These are phyloP conservation scores for Chironomus riparius DNA, from an alignment of 2,888 invertebrate species.

Conservation along the genomic window DNA sequence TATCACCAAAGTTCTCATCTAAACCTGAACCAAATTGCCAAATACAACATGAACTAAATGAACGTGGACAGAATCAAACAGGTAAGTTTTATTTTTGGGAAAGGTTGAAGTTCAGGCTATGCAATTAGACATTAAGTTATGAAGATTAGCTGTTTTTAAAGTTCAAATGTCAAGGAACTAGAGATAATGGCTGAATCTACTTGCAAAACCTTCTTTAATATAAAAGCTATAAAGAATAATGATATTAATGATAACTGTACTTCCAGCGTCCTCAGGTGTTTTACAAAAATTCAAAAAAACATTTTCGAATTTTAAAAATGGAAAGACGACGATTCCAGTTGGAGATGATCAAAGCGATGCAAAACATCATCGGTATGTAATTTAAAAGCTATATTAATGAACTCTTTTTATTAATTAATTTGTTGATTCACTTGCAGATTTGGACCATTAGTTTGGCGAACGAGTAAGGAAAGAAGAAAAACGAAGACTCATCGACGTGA, in stretches of 20 bases:
- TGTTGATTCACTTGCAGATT: conserved; percentile 43
- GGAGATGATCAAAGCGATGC: conserved; percentile 4
- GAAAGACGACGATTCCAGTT: conserved; percentile 28
- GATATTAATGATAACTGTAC: too few relatives aligned
- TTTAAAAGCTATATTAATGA: not conserved
- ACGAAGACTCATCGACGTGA: conserved; percentile 58
- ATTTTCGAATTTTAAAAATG: conserved; percentile 46
- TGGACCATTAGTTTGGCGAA: conserved; percentile 62
- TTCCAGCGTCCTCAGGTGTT: conserved; percentile 42
- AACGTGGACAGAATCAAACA: not conserved
- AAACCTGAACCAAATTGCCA: conserved; percentile 18
- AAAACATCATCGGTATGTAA: conserved; percentile 20
- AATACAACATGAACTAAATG: not conserved
- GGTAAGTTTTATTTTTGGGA: not conserved
- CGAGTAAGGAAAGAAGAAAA: conserved; percentile 60
- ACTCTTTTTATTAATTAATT: not conserved
- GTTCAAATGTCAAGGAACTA: too few relatives aligned
- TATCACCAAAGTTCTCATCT: conserved; percentile 28
- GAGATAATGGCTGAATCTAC: not conserved
- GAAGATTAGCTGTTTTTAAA: too few relatives aligned
- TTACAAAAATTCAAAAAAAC: conserved; percentile 63
- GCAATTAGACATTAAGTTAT: not conserved
- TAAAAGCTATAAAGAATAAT: too few relatives aligned
- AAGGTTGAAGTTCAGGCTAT: not conserved
- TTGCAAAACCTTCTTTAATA: too few relatives aligned